A percentile compares a stretch with the other conserved stretches of the same genome.
These are phyloP conservation scores for Bathynomus jamesi DNA, from an alignment of 1,140 invertebrate genomes.

Conservation along the genomic window DNA sequence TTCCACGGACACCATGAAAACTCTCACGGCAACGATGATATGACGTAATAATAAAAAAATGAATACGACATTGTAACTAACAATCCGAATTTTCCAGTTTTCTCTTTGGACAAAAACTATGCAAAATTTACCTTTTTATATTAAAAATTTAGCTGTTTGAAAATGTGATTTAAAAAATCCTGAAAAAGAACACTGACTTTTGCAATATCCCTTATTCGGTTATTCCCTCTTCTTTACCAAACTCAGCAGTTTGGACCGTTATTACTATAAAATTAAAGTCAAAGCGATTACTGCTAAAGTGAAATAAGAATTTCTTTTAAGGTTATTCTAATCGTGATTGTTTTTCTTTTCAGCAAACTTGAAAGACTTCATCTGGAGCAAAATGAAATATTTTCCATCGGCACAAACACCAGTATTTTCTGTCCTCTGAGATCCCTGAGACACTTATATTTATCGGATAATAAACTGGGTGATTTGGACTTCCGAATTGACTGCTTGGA, in stretches of 20 bases:
- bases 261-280: not conserved
- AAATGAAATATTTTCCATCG: constrained; percentile 20
- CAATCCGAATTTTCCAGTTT: too few species aligned
- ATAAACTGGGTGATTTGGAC: constrained; percentile 8
- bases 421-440: constrained; percentile 3
- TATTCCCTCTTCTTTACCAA: too few species aligned
- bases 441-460: constrained; percentile 13
- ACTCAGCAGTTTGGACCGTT: too few species aligned
- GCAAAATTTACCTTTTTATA: too few species aligned
- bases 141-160: too few species aligned
- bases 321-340: not conserved
- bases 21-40: too few species aligned
- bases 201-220: not conserved
- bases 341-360: constrained; percentile 4
- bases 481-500: constrained; percentile 14
- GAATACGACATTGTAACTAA: too few species aligned
- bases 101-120: too few species aligned
- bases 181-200: not conserved
- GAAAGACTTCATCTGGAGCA: constrained; percentile 15
- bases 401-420: constrained; percentile 13
- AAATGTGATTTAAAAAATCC: not conserved
- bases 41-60: too few species aligned
- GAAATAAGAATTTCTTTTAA: not conserved
- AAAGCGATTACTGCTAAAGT: not conserved
- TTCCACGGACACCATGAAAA: too few species aligned